Percentiles rank a stretch among this genome's conserved stretches.
These are phyloP conservation scores for Hyles euphorbiae DNA, from an alignment of 1,140 invertebrate species.

Conservation along the genomic window DNA sequence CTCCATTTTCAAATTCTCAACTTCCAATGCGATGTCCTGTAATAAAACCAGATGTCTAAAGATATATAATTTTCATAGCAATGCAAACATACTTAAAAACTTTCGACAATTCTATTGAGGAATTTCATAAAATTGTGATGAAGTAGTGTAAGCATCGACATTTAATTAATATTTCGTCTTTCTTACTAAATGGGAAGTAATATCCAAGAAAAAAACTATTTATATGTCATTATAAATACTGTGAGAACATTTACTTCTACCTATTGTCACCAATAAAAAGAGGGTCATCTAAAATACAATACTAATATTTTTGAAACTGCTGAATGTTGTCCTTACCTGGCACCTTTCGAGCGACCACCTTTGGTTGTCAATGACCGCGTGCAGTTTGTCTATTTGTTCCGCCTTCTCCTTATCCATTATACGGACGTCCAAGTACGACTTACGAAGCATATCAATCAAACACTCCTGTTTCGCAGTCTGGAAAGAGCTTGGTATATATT, in stretches of 20 bases:
- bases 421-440: conserved; percentile 40
- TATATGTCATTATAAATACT: too few species aligned
- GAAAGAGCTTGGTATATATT: not conserved
- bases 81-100: too few species aligned
- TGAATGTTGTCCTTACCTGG: conserved; percentile 17
- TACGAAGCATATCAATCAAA: conserved; percentile 44
- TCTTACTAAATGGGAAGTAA: too few species aligned
- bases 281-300: too few species aligned
- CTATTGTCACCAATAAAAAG: too few species aligned
- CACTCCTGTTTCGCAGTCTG: conserved; percentile 58
- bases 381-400: conserved; percentile 28
- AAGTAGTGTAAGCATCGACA: too few species aligned
- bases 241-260: too few species aligned
- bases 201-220: too few species aligned
- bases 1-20: conserved; percentile 55
- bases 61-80: not conserved
- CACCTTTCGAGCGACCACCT: conserved; percentile 32
- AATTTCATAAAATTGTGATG: too few species aligned
- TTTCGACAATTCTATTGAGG: too few species aligned
- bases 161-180: too few species aligned
- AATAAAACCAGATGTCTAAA: conserved; percentile 18
- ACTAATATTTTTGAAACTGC: too few species aligned
- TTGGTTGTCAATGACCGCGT: conserved; percentile 33
- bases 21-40: conserved; percentile 51
- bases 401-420: conserved; percentile 36